Percentiles rank a stretch among this genome's conserved stretches.
phyloP scores from a whole-genome alignment of 1,140 invertebrate genomes.

The Chrysopa pallens region DNA sequence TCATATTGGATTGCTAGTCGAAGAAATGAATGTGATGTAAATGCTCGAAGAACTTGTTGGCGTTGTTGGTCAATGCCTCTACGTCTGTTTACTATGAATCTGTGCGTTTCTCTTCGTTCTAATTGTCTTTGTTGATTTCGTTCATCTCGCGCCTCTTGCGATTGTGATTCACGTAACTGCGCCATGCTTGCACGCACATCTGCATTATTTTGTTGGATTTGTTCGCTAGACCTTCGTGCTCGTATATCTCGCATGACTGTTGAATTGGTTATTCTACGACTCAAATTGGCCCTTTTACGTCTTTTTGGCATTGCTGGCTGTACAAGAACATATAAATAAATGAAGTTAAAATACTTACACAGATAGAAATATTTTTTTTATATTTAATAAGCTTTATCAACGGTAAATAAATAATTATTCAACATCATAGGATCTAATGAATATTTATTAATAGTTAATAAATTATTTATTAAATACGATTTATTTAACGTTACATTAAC shows the following conservation, averaged over 20 bases:
- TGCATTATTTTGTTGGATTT: conserved; percentile 6
- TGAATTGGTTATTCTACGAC: no score
- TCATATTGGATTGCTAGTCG: conserved; percentile 19
- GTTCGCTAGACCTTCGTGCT: conserved; percentile 4
- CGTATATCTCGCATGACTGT: conserved; percentile 3
- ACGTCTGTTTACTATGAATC: conserved; percentile 2
- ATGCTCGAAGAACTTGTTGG: conserved; percentile 15
- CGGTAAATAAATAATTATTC: no score
- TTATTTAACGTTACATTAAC: no score
- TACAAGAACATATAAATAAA: no score
- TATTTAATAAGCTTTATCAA: no score
- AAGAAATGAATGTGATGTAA: conserved; percentile 19
- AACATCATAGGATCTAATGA: no score
- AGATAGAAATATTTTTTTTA: no score
- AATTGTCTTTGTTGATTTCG: conserved; percentile 4
- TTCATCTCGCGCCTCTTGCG: conserved; percentile 6
- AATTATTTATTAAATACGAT: no score
- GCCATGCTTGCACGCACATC: conserved; percentile 6
- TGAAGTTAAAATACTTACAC: no score
- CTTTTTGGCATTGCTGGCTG: no score
- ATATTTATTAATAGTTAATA: no score
- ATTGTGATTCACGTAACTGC: conserved; percentile 5
- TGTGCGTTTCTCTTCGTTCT: not conserved
- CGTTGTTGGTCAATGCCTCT: conserved; percentile 13
- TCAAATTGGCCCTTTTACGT: no score